Evolutionary conservation across 2,113 vertebrate species (phyloP).

Genomic region (Mormoops blainvillei): DNA sequence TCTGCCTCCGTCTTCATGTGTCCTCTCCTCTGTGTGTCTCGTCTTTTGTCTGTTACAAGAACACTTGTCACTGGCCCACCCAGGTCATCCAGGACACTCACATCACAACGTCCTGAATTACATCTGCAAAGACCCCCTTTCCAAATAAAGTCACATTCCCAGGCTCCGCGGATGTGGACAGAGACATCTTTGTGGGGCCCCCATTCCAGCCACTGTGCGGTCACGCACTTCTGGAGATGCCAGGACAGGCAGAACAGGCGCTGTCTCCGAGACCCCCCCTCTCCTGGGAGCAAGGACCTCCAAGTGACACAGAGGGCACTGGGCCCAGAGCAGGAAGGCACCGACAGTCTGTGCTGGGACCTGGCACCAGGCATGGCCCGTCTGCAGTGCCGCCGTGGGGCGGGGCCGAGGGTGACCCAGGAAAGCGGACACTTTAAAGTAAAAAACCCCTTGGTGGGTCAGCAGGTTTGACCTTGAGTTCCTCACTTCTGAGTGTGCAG

Average conservation of each 20-base stretch:
- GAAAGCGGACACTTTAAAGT: accelerated
- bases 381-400: accelerated
- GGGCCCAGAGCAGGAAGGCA: neutral
- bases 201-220: too few species aligned
- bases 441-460: accelerated
- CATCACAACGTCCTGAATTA: neutral
- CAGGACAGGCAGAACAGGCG: neutral
- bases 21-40: neutral
- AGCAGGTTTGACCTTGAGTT: neutral
- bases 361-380: neutral
- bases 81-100: accelerated
- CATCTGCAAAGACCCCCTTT: neutral
- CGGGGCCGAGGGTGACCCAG: neutral
- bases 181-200: too few species aligned
- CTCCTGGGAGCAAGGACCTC: neutral
- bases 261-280: neutral
- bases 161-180: neutral
- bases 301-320: accelerated
- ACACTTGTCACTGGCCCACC: neutral
- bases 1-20: neutral
- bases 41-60: neutral
- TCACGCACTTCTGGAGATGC: neutral
- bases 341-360: neutral
- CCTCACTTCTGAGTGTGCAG: neutral
- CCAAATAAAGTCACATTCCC: neutral